Base-by-base conservation (phyloP, 2,797 vertebrate genomes). In the Neopelma chrysocephalum region DNA sequence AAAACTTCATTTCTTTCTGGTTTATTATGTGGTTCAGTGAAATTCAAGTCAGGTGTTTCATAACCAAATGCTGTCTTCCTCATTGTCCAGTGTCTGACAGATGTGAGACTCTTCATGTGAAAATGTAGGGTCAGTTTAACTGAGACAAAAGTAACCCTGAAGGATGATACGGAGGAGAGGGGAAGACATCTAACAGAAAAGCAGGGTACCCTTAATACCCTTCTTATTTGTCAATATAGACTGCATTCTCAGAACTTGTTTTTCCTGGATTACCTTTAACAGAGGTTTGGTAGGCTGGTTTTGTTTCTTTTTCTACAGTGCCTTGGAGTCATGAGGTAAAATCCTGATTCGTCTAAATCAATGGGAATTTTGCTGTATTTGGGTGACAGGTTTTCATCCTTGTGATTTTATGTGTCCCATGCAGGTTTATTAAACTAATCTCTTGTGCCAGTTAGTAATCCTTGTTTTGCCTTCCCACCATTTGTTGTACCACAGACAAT, bases 11-110 rank as follows among this genome's bases (percentile, higher is more conserved):
- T 91, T 83, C 23, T 78, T 84, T 95, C 58, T 85, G 17, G 54
- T 94, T 93, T 96, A 92, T 94, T 94, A 82, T 40, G 57, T n/a
- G 26, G 8, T 27, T 90, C 61, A 90, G 12, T 96, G 80, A 91
- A 93, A 96, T 92, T 88, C 79, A 91, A 93, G 87, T 93, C 87
- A 89, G 85, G 87, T 93, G 84, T 97, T 96, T 94, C 93, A 89
- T 95, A 89, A 96, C 31, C 9, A 26, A 76, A 85, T 51, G 15
- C 34, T 79, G 34, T 90, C 88, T 92, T 91, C 34, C 36, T 62
- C 48, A 21, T 77, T 82, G 76, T 66, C 42, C 80, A 45, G 45
- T 57, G 73, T 84, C 82, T 94, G 81, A 72, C 62, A 85, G 61
- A 93, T 93, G 75, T 89, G 77, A 76, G 56, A 42, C 26, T 73